Evolutionary conservation across 2,113 vertebrate genomes (phyloP), one percentile per base, ranked within the genome.

Genomic region (Pteronura brasiliensis): DNA sequence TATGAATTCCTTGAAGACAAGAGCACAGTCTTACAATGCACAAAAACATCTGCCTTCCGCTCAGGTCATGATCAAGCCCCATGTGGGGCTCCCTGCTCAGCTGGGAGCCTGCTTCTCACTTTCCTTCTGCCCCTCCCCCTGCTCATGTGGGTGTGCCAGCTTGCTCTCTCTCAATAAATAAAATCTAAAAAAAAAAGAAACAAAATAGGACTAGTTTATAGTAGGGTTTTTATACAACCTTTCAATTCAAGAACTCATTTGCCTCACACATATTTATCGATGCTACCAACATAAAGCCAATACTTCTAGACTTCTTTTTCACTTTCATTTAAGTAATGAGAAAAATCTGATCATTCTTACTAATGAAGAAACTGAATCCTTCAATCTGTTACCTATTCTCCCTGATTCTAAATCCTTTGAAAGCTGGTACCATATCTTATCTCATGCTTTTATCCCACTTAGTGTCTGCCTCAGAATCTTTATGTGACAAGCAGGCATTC

Each of bases 221-320:
- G 10, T 67, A 21, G 55, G 9, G 13, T 63, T 88, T 83, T 57
- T 65, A 67, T 87, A 74, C 39, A 76, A 74, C 2, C 44, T 76
- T 88, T 23, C 49, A 92, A 89, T 89, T 82, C 49, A 82, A 82
- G 18, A 94, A 82, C 34, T 74, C 55, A 74, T 88, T 83, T 93
- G 77, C 36, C 31, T 83, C 69, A 34, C 4, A 65, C 4, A 36
- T 7, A 83, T 39, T 61, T 87, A 72, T 39, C 7, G 34, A 55
- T 34, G 27, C 14, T 83, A 77, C 25, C 82, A 89, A 52, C 67
- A 79, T 0, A 72, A 42, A 29, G 63, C 15, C 31, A 77, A 77
- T 39, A 13, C 18, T 36, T 57, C 55, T 88, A 55, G 29, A 76
- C 13, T 83, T 29, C 34, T 63, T 76, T 76, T 65, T 7, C 57